phyloP scores from a whole-genome alignment of 2,888 invertebrate genomes.

The Drosophila neotestacea region DNA sequence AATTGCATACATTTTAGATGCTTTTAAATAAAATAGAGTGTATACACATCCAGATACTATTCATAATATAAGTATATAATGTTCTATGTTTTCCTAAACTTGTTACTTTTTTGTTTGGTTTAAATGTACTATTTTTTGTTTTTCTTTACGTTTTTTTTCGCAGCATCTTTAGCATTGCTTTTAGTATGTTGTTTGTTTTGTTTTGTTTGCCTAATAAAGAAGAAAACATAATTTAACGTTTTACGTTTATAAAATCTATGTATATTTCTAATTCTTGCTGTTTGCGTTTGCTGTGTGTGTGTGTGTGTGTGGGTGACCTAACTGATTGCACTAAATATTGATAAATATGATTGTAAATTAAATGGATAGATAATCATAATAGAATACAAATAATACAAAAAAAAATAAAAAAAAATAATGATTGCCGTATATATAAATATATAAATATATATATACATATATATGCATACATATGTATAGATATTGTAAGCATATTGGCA shows the following conservation, averaged over 20 bases:
- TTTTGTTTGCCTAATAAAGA: slow-evolving; percentile 25
- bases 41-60: slow-evolving; percentile 21
- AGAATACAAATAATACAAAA: neutral
- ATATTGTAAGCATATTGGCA: slow-evolving; percentile 28
- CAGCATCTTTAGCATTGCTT: slow-evolving; percentile 36
- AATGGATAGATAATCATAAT: slow-evolving; percentile 8
- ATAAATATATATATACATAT: slow-evolving; percentile 17
- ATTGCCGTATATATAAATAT: too few relatives aligned
- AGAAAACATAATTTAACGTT: slow-evolving; percentile 46
- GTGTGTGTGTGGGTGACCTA: slow-evolving; percentile 33
- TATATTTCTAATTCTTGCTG: slow-evolving; percentile 26
- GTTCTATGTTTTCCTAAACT: slow-evolving; percentile 10
- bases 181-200: slow-evolving; percentile 15
- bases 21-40: slow-evolving; percentile 32
- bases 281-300: neutral
- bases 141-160: slow-evolving; percentile 6
- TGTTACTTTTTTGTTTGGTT: slow-evolving; percentile 10
- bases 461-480: neutral
- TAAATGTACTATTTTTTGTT: slow-evolving; percentile 1
- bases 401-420: neutral
- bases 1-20: slow-evolving; percentile 28
- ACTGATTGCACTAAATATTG: slow-evolving; percentile 46
- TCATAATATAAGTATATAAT: slow-evolving; percentile 10
- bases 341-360: slow-evolving; percentile 22
- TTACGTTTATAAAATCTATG: slow-evolving; percentile 31